Conservation (phyloP, 1,140 invertebrate genomes). For the Bombus superbus region DNA sequence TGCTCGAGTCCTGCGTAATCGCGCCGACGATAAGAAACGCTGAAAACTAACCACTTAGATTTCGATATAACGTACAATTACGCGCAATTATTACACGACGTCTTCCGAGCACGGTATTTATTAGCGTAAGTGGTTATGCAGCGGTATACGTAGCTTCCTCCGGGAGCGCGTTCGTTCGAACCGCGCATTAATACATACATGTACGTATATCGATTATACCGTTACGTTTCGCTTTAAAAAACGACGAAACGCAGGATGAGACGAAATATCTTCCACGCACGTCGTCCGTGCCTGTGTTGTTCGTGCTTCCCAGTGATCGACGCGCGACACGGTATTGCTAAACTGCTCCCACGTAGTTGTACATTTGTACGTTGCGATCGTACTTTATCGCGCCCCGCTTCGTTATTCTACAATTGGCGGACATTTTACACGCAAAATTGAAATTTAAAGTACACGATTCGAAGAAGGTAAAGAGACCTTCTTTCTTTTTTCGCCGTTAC, state of each 20-base stretch:
- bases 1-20: not conserved
- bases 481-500: not conserved
- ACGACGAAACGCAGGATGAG: not conserved
- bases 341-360: not conserved
- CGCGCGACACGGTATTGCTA: not conserved
- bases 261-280: not conserved
- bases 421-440: no score
- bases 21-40: not conserved
- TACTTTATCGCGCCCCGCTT: not conserved
- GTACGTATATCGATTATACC: conserved; percentile 32
- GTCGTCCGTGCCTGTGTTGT: not conserved
- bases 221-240: conserved; percentile 29
- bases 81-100: conserved; percentile 26
- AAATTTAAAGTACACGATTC: not conserved
- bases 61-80: conserved; percentile 25
- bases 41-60: conserved; percentile 29
- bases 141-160: not conserved
- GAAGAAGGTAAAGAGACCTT: no score
- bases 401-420: not conserved
- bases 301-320: not conserved
- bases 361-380: not conserved
- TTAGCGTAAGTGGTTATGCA: conserved; percentile 27
- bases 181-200: conserved; percentile 12
- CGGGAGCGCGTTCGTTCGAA: conserved; percentile 4
- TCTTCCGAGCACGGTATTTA: conserved; percentile 25